Conservation (phyloP, 1,140 invertebrate genomes). For the Drosophila leontia region DNA sequence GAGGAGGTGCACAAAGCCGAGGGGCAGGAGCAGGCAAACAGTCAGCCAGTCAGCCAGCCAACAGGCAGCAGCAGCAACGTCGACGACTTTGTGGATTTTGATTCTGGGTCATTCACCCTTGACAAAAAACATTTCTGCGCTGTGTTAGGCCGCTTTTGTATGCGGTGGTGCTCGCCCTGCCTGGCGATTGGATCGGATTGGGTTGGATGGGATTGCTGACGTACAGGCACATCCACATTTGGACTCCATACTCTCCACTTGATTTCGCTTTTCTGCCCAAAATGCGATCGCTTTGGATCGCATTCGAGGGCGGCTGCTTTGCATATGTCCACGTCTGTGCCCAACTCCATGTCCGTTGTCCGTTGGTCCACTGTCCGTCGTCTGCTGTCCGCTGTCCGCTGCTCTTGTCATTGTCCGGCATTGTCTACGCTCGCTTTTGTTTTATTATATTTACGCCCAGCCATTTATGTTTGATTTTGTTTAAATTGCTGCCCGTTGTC, state of each 20-base stretch:
- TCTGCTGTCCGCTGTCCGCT: background rate
- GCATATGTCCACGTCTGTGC: constrained; percentile 44
- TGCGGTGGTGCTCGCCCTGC: constrained; percentile 54
- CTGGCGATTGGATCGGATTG: constrained; percentile 48
- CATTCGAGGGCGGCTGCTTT: constrained; percentile 33
- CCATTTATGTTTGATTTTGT: constrained; percentile 69
- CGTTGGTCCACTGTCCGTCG: constrained; percentile 5
- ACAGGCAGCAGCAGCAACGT: constrained; percentile 37
- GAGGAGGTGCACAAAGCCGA: constrained; percentile 23
- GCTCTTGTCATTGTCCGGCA: constrained; percentile 53
- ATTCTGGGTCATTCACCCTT: constrained; percentile 83
- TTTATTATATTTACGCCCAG: constrained; percentile 49
- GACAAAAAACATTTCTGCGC: constrained; percentile 78
- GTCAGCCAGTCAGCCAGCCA: constrained; percentile 26
- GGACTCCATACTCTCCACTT: constrained; percentile 49
- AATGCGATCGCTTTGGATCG: constrained; percentile 29
- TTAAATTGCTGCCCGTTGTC: constrained; percentile 63
- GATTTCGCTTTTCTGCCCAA: constrained; percentile 37
- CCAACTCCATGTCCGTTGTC: constrained; percentile 31
- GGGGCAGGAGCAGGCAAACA: constrained; percentile 41
- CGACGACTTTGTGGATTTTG: constrained; percentile 80
- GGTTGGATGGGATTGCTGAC: constrained; percentile 60
- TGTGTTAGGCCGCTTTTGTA: constrained; percentile 80
- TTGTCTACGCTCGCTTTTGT: constrained; percentile 50
- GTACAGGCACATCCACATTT: constrained; percentile 73